phyloP scores from a whole-genome alignment of 2,113 vertebrate species.

The Hypomesus transpacificus region DNA sequence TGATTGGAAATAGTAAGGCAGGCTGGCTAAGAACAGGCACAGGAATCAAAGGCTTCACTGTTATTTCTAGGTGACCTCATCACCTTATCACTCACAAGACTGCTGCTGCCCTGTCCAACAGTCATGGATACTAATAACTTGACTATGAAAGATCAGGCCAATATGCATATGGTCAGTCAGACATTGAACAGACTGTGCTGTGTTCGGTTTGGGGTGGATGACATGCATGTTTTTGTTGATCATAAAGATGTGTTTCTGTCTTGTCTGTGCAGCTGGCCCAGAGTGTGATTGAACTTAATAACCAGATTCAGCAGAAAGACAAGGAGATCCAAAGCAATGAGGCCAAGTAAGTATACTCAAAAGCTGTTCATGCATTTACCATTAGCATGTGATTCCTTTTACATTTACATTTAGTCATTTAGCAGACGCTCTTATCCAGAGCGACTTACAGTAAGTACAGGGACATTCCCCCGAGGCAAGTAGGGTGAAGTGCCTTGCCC shows the following conservation, averaged over 20 bases:
- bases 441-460: too few relatives aligned
- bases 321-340: slow-evolving; percentile 92
- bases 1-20: too few relatives aligned
- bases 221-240: not conserved
- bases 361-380: not conserved
- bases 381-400: not conserved
- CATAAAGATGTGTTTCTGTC: not conserved
- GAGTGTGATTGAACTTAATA: slow-evolving; percentile 93
- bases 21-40: too few relatives aligned
- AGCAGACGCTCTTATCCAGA: too few relatives aligned
- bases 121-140: not conserved
- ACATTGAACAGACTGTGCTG: too few relatives aligned
- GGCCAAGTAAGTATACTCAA: slow-evolving; percentile 79
- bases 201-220: not conserved
- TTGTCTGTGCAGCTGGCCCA: slow-evolving; percentile 81
- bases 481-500: too few relatives aligned
- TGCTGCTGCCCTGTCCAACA: not conserved
- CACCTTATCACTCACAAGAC: slow-evolving; percentile 8
- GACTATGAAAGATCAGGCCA: slow-evolving; percentile 1
- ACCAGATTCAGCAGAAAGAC: slow-evolving; percentile 94
- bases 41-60: slow-evolving; percentile 6
- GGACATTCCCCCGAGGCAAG: too few relatives aligned
- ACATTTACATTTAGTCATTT: too few relatives aligned
- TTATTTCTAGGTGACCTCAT: slow-evolving; percentile 8
- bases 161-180: not conserved